Evolutionary conservation across 2,113 vertebrate species (phyloP), one percentile per base, ranked within the genome.

Genomic region (Glaucomys volans): DNA sequence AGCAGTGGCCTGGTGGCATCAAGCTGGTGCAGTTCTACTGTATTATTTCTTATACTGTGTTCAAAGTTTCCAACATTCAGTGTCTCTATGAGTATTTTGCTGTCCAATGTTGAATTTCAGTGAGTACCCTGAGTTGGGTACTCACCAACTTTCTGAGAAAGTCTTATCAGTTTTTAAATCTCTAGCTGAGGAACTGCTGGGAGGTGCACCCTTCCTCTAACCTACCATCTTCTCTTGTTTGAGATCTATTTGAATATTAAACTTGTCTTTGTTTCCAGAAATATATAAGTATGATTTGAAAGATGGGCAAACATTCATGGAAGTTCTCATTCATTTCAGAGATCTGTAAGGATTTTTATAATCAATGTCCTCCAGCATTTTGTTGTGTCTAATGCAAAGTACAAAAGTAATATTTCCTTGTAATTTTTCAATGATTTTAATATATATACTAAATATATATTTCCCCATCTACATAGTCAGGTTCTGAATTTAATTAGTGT

Each of bases 321-420:
- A 75, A 47, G 1, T 88, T 71, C 10, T 57, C 35, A 66, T 77
- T 72, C 40, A 13, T 71, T 40, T 47, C 30, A 89, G 77, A 89
- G 26, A n/a, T 54, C 28, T 64, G 16, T 64, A 77, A 7, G 5
- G 80, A 75, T 32, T 94, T 89, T 69, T 17, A 44, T 82, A 85
- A 75, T 35, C 5, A 26, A 40, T 28, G 71, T 76, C 5, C 87
- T 2, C 30, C 52, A 77, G 3, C 7, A 82, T 47, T n/a, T 67
- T 77, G 4, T n/a, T 85, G n/a, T 92, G 52, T n/a, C 82, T 67
- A 94, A 54, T 47, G 3, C n/a, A 62, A 22, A 67, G 24, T 32
- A 14, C 3, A 92, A 92, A 95, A 54, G 10, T 71, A 93, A 90
- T 62, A 14, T 89, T 91, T 95, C 24, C 35, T 76, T 82, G 0